These are phyloP conservation scores for Monochamus saltuarius DNA, from an alignment of 1,140 invertebrate species.

Conservation along the genomic window DNA sequence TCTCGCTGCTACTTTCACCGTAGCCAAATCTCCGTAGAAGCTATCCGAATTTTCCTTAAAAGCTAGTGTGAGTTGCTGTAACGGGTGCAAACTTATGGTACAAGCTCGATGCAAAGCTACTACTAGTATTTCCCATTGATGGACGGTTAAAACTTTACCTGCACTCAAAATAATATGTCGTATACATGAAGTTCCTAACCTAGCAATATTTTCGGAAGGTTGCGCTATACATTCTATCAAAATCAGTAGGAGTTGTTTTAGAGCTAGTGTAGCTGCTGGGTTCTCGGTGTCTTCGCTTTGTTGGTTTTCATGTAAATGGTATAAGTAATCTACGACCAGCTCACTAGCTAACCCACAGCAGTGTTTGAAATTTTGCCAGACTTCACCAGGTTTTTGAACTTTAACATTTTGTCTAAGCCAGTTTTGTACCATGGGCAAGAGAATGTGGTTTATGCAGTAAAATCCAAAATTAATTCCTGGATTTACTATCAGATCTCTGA, in stretches of 20 bases:
- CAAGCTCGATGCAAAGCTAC: slow-evolving; percentile 77
- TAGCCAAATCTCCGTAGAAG: slow-evolving; percentile 89
- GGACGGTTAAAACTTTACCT: slow-evolving; percentile 74
- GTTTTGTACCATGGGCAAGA: slow-evolving; percentile 86
- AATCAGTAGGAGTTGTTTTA: slow-evolving; percentile 77
- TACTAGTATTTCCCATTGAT: slow-evolving; percentile 84
- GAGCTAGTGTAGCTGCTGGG: slow-evolving; percentile 53
- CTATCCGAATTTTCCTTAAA: slow-evolving; percentile 88
- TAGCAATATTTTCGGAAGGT: slow-evolving; percentile 81
- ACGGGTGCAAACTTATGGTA: slow-evolving; percentile 77
- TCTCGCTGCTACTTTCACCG: slow-evolving; percentile 89
- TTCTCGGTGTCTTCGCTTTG: slow-evolving; percentile 17
- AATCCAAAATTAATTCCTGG: slow-evolving; percentile 84
- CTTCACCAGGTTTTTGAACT: slow-evolving; percentile 70
- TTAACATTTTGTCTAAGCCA: slow-evolving; percentile 76
- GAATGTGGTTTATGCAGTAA: slow-evolving; percentile 85
- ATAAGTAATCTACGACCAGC: slow-evolving; percentile 82
- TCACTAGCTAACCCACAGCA: slow-evolving; percentile 89
- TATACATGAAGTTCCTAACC: slow-evolving; percentile 90
- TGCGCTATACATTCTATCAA: slow-evolving; percentile 89
- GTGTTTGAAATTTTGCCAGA: slow-evolving; percentile 88
- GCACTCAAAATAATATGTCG: slow-evolving; percentile 83
- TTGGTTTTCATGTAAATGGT: slow-evolving; percentile 57
- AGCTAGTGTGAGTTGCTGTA: slow-evolving; percentile 82
- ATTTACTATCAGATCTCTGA: slow-evolving; percentile 72